Evolutionary conservation across 2,113 vertebrate species (phyloP).

Genomic region (Hiodon alosoides): DNA sequence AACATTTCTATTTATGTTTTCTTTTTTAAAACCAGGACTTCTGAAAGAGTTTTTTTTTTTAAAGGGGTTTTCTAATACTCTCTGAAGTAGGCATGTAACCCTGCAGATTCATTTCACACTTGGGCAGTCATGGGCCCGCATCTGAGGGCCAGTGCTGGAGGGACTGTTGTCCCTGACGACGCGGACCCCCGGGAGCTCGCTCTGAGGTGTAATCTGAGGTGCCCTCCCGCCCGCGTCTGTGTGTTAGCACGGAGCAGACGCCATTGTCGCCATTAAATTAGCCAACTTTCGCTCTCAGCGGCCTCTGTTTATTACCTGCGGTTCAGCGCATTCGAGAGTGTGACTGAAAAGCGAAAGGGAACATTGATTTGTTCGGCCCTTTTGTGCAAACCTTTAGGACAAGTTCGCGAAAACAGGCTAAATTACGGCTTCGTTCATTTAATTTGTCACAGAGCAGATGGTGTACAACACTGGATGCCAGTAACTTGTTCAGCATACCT

Average conservation of each 20-base stretch:
- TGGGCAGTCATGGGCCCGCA: neutral
- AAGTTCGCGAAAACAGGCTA: neutral
- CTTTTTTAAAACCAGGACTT: neutral
- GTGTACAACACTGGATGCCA: no score
- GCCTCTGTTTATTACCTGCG: neutral
- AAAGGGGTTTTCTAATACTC: neutral
- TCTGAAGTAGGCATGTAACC: conserved; percentile 5
- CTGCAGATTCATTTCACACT: conserved; percentile 21
- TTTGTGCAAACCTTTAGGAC: neutral
- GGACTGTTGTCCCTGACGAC: conserved; percentile 7
- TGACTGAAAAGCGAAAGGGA: neutral
- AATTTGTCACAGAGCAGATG: no score
- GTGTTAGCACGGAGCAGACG: neutral
- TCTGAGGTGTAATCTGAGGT: neutral
- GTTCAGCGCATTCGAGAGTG: neutral
- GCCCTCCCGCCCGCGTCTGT: neutral
- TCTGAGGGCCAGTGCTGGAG: neutral
- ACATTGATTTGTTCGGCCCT: neutral
- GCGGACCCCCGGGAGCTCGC: neutral
- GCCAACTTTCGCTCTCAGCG: neutral
- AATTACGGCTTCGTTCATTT: no score
- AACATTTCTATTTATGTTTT: neutral
- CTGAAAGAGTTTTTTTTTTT: neutral
- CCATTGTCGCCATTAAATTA: neutral
- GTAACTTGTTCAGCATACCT: no score